Conservation (phyloP, 2,888 invertebrate genomes). For the Drosophila nigritarsus region DNA sequence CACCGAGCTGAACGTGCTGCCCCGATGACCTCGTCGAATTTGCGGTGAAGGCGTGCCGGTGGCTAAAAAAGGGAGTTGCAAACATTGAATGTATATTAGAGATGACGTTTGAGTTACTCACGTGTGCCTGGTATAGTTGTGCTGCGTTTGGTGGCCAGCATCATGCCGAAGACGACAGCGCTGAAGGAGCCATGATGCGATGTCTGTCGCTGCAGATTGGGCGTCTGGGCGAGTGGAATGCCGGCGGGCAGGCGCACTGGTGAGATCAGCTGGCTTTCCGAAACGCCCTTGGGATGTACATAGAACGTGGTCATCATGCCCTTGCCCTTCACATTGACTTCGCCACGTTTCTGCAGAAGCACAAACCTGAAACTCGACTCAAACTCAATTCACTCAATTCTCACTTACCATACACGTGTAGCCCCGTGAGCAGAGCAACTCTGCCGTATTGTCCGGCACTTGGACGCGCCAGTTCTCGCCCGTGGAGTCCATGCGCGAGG, state of each 20-base stretch:
- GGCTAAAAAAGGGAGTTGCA: constrained; percentile 60
- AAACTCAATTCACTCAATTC: neutral
- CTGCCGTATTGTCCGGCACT: constrained; percentile 93
- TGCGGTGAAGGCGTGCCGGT: constrained; percentile 85
- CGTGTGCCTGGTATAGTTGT: constrained; percentile 84
- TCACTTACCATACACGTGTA: constrained; percentile 84
- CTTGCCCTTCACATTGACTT: constrained; percentile 96
- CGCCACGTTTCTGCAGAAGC: constrained; percentile 91
- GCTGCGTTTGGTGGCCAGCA: constrained; percentile 88
- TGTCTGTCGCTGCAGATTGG: constrained; percentile 88
- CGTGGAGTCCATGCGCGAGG: constrained; percentile 98
- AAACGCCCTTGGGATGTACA: constrained; percentile 88
- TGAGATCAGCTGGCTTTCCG: constrained; percentile 82
- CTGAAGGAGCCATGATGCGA: constrained; percentile 92
- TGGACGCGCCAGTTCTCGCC: constrained; percentile 95
- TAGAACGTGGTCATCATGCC: constrained; percentile 98
- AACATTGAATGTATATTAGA: neutral
- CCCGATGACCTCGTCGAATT: constrained; percentile 84
- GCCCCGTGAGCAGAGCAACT: constrained; percentile 86
- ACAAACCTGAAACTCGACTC: neutral
- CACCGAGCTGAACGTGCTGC: constrained; percentile 87
- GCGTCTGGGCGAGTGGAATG: constrained; percentile 86
- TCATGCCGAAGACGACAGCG: constrained; percentile 95
- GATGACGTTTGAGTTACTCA: constrained; percentile 58
- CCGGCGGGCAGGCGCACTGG: constrained; percentile 83